Percentiles rank a stretch among this genome's conserved stretches.
phyloP scores from a whole-genome alignment of 2,888 invertebrate species.

The Branchipolynoe longqiensis region DNA sequence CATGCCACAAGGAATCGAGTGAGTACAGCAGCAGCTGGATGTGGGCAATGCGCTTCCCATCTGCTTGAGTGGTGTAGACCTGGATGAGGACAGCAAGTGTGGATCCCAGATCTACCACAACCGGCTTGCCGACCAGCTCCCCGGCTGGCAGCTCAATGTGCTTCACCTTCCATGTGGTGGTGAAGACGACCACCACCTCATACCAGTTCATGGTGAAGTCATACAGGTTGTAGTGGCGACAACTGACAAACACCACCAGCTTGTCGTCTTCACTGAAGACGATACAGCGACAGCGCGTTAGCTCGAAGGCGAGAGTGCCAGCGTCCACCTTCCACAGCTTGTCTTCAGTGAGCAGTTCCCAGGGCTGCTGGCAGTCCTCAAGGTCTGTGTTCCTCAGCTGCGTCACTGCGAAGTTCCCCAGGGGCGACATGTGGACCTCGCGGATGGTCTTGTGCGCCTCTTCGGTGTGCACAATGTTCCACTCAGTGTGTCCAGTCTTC shows the following conservation, averaged over 20 bases:
- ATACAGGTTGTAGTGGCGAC: conserved; percentile 66
- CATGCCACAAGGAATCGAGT: conserved; percentile 60
- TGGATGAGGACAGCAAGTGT: conserved; percentile 61
- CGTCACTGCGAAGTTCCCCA: conserved; percentile 71
- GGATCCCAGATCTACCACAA: conserved; percentile 45
- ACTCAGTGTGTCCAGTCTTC: conserved; percentile 67
- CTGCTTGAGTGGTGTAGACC: not conserved
- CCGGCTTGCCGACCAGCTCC: conserved; percentile 60
- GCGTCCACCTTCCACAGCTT: conserved; percentile 74
- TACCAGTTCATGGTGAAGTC: conserved; percentile 59
- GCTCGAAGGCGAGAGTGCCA: conserved; percentile 68
- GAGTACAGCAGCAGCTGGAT: conserved; percentile 59
- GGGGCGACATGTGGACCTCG: conserved; percentile 69
- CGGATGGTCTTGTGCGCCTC: conserved; percentile 68
- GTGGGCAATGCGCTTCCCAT: not conserved
- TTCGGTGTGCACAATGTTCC: conserved; percentile 71
- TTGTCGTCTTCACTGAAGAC: conserved; percentile 70
- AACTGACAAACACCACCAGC: conserved; percentile 70
- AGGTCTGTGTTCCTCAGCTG: conserved; percentile 65
- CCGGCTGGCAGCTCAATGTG: conserved; percentile 62
- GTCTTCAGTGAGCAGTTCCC: conserved; percentile 70
- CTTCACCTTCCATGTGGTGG: conserved; percentile 14
- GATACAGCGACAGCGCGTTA: conserved; percentile 68
- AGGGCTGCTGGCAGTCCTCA: conserved; percentile 60
- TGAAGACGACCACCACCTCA: conserved; percentile 47